Evolutionary conservation across 1,140 invertebrate species (phyloP).

Genomic region (Euglossa dilemma): DNA sequence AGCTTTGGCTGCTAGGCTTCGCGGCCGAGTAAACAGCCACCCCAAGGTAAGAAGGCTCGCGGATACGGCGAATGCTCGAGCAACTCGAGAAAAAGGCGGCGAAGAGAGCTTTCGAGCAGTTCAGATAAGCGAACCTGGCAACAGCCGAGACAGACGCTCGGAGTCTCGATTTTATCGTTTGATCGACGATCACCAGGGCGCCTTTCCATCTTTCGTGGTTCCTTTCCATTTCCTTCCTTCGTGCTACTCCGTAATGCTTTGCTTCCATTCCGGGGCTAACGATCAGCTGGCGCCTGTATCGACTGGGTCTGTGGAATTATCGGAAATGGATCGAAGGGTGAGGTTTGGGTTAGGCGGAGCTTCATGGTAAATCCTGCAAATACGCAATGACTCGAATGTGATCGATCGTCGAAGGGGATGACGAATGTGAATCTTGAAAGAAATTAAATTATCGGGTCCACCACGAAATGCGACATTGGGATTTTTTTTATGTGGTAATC

Average conservation of each 20-base stretch:
- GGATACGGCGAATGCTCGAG: constrained; percentile 4
- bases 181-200: background rate
- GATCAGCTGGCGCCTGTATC: no score
- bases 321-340: no score
- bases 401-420: no score
- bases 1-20: constrained; percentile 5
- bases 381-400: no score
- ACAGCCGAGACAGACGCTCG: background rate
- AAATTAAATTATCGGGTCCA: no score
- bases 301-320: no score
- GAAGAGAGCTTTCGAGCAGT: background rate
- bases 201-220: background rate
- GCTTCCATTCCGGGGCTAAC: no score
- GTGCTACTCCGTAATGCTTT: background rate
- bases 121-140: background rate
- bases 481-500: no score
- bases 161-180: background rate
- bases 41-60: constrained; percentile 1
- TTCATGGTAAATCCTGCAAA: no score
- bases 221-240: background rate
- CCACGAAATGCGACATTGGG: no score
- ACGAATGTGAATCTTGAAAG: no score
- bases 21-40: constrained; percentile 2
- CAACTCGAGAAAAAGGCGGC: background rate
- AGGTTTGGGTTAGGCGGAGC: no score